Conservation (phyloP, 2,113 vertebrate genomes). For the Orientallactaga bullata region DNA sequence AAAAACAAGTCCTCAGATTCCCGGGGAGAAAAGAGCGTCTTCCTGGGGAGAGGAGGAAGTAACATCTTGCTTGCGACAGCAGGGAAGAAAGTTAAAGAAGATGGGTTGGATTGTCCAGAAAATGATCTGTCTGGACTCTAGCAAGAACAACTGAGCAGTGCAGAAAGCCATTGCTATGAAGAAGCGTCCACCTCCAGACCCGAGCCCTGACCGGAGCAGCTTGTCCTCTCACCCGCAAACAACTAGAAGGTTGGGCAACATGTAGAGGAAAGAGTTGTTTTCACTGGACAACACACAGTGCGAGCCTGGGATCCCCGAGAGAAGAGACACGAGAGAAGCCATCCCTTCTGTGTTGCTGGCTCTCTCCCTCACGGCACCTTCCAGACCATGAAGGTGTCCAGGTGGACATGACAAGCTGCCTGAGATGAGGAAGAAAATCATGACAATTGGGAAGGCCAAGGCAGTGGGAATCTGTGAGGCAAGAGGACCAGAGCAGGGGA, state of each 20-base stretch:
- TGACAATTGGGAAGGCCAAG: neutral
- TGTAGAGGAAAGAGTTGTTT: neutral
- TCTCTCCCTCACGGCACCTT: neutral
- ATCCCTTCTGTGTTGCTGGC: neutral
- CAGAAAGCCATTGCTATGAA: neutral
- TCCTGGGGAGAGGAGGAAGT: constrained; percentile 13
- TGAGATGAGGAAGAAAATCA: neutral
- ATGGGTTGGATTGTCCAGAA: constrained; percentile 29
- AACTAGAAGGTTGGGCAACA: neutral
- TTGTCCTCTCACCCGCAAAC: constrained; percentile 1
- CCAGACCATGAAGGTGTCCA: neutral
- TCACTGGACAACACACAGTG: neutral
- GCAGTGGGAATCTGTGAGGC: neutral
- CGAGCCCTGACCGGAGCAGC: neutral
- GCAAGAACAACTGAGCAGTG: neutral
- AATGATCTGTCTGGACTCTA: constrained; percentile 21
- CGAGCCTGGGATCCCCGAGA: neutral
- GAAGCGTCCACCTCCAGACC: constrained; percentile 14
- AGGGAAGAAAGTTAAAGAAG: neutral
- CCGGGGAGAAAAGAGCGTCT: neutral
- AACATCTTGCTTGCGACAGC: neutral
- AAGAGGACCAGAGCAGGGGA: neutral
- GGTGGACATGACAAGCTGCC: neutral
- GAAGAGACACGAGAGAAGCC: neutral
- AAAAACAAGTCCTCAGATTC: constrained; percentile 27